Percentiles rank a stretch among this genome's conserved stretches.
phyloP scores from a whole-genome alignment of 1,140 invertebrate genomes.

The Subanguina moxae region DNA sequence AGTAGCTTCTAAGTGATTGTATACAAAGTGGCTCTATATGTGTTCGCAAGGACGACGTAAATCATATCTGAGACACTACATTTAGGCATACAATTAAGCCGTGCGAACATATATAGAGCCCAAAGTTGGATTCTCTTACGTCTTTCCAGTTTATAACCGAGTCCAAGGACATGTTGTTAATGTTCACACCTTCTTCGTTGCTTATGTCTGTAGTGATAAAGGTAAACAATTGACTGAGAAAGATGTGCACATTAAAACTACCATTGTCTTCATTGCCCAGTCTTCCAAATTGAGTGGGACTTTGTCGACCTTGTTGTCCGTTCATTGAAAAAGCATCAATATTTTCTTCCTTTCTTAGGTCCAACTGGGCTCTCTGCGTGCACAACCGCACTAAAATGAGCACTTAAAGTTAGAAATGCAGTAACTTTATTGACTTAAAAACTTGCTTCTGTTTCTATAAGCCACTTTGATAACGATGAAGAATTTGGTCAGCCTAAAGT shows the following conservation, averaged over 20 bases:
- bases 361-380: conserved; percentile 56
- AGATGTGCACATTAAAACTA: conserved; percentile 19
- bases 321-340: conserved; percentile 59
- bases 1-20: too few relatives aligned
- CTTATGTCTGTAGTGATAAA: conserved; percentile 14
- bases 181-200: conserved; percentile 40
- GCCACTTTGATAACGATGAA: conserved; percentile 59
- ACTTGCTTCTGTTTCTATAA: conserved; percentile 50
- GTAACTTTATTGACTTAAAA: not conserved
- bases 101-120: too few relatives aligned
- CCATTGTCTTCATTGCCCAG: conserved; percentile 19
- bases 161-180: conserved; percentile 45
- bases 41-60: too few relatives aligned
- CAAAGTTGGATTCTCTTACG: too few relatives aligned
- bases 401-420: too few relatives aligned
- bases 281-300: conserved; percentile 30
- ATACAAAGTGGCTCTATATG: too few relatives aligned
- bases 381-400: conserved; percentile 59
- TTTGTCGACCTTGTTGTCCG: conserved; percentile 50
- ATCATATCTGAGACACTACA: too few relatives aligned
- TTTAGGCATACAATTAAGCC: too few relatives aligned
- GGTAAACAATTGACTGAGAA: conserved; percentile 22
- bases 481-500: conserved; percentile 64
- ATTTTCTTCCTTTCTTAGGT: conserved; percentile 57
- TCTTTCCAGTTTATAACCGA: conserved; percentile 56